Evolutionary conservation across 2,113 vertebrate species (phyloP), one percentile per base, ranked within the genome.

Genomic region (Microtus ochrogaster): DNA sequence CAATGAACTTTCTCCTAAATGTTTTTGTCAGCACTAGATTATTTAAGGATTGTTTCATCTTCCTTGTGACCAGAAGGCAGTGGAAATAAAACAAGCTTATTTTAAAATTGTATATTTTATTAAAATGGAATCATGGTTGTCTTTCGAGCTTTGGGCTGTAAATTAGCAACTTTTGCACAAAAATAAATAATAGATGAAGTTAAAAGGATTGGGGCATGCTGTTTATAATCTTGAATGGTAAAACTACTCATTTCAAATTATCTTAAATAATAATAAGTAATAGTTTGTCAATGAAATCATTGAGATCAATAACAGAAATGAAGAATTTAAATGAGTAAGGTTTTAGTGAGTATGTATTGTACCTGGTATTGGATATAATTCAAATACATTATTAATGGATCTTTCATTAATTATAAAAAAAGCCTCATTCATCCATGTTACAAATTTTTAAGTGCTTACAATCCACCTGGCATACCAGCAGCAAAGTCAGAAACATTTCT

Each of bases 341-440:
- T 77, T 86, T 94, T 81, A 78, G 65, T n/a, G 72, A 63, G 10
- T 22, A 49, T 58, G 44, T 52, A 74, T 55, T 79, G 66, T 36
- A 87, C 16, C 4, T 73, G 19, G 19, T 58, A 22, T 81, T 39
- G 21, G 36, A 28, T 89, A 17, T n/a, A 94, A n/a, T 90, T 44
- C 76, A 95, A 92, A 41, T 95, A 85, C 47, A 26, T 41, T 72
- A 55, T 89, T 81, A 78, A 77, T 13, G 52, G 66, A 7, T 83
- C 44, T 22, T 12, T 58, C 55, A 28, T 90, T 92, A 90, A 90
- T 68, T 86, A 68, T 83, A 90, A 85, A 28, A 96, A 36, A 39
- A 70, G 21, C 47, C 52, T 81, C 24, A 76, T 55, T 93, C 28
- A 70, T 76, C 81, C 26, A 91, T 55, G 49, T 55, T n/a, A n/a